Conservation (phyloP, 2,113 vertebrate species). For the Penelope pileata region DNA sequence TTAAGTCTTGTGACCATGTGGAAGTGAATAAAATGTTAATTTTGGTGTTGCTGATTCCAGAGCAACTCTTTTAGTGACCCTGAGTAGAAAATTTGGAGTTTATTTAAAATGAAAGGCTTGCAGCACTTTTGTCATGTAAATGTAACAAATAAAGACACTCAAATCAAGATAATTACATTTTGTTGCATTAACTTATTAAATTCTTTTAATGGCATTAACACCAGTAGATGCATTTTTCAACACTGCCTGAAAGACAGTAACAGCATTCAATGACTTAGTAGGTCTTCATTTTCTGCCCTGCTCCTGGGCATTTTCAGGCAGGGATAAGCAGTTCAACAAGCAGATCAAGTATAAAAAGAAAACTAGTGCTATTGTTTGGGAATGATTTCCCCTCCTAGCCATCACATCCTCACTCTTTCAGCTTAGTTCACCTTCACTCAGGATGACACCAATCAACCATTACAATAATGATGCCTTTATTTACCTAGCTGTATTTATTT, state of each 20-base stretch:
- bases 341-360: background rate
- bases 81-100: constrained; percentile 43
- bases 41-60: constrained; percentile 7
- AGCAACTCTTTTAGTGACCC: background rate
- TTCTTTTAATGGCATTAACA: background rate
- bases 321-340: background rate
- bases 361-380: background rate
- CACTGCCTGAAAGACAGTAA: background rate
- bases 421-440: background rate
- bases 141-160: background rate
- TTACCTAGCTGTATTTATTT: background rate
- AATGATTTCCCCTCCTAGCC: background rate
- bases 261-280: background rate
- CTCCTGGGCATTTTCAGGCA: background rate
- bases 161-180: constrained; percentile 53
- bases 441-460: background rate
- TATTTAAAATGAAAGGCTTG: constrained; percentile 52
- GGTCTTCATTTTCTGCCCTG: background rate
- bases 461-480: background rate
- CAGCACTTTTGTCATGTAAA: constrained; percentile 25
- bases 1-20: background rate
- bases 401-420: background rate
- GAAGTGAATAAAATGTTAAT: background rate
- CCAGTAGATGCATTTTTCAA: background rate
- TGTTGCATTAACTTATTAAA: constrained; percentile 34